Conservation (phyloP, 2,888 invertebrate species). For the Trachelus tabidus region DNA sequence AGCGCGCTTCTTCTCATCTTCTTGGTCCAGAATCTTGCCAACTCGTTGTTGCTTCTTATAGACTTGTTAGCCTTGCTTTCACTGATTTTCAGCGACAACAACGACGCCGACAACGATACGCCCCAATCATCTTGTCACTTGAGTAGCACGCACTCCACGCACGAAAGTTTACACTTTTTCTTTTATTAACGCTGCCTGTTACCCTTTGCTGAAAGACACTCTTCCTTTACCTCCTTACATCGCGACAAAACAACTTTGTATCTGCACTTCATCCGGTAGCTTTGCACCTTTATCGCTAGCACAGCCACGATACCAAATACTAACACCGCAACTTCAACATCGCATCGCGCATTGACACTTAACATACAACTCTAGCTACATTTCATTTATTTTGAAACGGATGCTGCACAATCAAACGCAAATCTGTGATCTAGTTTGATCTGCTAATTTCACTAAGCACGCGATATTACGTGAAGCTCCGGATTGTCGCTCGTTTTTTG, state of each 20-base stretch:
- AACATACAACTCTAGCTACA: neutral
- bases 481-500: slow-evolving; percentile 14
- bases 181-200: neutral
- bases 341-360: neutral
- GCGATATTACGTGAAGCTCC: slow-evolving; percentile 15
- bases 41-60: neutral
- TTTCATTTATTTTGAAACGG: neutral
- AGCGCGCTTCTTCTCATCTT: slow-evolving; percentile 43
- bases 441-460: neutral
- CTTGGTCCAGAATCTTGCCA: slow-evolving; percentile 10
- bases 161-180: neutral
- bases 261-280: neutral
- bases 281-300: neutral
- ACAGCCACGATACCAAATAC: neutral
- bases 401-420: neutral
- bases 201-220: neutral
- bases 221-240: neutral
- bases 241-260: neutral
- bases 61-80: neutral
- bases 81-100: neutral
- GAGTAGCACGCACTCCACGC: neutral
- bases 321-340: neutral
- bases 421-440: neutral
- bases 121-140: neutral
- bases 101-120: neutral